A percentile compares a stretch with the other conserved stretches of the same genome.
Evolutionary conservation across 2,113 vertebrate genomes (phyloP).

Genomic region (Bothrops jararaca): DNA sequence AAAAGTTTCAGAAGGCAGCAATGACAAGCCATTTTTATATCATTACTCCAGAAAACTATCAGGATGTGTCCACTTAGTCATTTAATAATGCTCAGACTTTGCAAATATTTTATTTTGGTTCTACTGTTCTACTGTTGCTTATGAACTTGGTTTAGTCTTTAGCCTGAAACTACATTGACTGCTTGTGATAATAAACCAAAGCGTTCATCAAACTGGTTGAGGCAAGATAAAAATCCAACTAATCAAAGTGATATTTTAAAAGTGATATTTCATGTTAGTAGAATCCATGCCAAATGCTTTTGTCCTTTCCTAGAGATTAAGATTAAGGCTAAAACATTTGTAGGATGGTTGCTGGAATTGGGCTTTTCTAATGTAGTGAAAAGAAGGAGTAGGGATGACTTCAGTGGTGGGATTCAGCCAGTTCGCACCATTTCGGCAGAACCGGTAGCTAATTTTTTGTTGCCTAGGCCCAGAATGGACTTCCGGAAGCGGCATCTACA

Average conservation of each 20-base stretch:
- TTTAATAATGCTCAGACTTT: neutral
- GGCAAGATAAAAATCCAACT: neutral
- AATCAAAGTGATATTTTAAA: neutral
- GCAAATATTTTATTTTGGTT: neutral
- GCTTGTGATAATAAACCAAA: neutral
- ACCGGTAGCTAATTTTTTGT: no score
- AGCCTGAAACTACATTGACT: neutral
- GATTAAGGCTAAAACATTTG: neutral
- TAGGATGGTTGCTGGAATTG: neutral
- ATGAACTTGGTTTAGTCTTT: neutral
- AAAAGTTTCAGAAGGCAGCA: neutral
- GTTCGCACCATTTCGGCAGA: rapidly evolving
- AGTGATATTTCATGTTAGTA: neutral
- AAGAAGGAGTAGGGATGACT: neutral
- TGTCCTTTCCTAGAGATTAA: neutral
- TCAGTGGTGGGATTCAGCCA: neutral
- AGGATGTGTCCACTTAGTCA: neutral
- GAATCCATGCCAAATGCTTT: neutral
- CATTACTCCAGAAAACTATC: neutral
- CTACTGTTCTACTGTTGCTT: neutral
- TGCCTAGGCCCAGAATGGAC: no score
- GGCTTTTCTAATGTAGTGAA: neutral
- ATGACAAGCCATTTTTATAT: neutral
- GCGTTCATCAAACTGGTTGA: neutral
- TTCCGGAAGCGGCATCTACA: no score